These are phyloP conservation scores for Ascaphus truei DNA, from an alignment of 2,113 vertebrate genomes.

Conservation along the genomic window DNA sequence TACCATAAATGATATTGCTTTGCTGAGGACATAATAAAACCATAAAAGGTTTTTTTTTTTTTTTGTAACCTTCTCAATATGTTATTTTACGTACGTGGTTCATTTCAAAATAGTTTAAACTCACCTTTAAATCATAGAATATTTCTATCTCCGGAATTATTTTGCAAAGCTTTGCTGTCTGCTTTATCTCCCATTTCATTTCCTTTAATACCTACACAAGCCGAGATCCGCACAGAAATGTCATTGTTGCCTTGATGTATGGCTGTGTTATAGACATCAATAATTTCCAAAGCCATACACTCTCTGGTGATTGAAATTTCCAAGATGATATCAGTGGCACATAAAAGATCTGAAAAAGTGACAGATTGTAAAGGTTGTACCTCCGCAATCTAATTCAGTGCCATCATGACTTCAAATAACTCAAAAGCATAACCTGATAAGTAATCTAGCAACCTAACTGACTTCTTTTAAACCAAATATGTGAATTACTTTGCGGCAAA, in stretches of 20 bases:
- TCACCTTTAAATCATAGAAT: constrained; percentile 51
- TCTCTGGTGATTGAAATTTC: constrained; percentile 62
- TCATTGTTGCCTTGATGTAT: constrained; percentile 63
- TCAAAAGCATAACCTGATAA: constrained; percentile 46
- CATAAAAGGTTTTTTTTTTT: constrained; percentile 32
- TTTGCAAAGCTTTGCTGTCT: constrained; percentile 57
- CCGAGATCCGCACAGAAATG: constrained; percentile 56
- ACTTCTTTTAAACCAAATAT: constrained; percentile 23
- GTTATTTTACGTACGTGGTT: constrained; percentile 37
- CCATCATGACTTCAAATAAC: constrained; percentile 56
- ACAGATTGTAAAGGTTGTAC: constrained; percentile 63
- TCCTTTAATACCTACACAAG: constrained; percentile 58
- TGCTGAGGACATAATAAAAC: not conserved
- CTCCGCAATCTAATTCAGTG: constrained; percentile 58
- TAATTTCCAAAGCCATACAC: constrained; percentile 62
- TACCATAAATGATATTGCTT: not conserved
- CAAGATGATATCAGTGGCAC: constrained; percentile 55
- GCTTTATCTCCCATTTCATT: constrained; percentile 63
- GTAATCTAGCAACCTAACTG: constrained; percentile 45
- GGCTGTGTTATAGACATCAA: constrained; percentile 63
- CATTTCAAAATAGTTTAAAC: constrained; percentile 46
- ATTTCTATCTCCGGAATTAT: constrained; percentile 53
- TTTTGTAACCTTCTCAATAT: constrained; percentile 45
- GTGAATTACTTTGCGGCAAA: constrained; percentile 1
- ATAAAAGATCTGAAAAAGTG: constrained; percentile 63